Percentiles rank a stretch among this genome's conserved stretches.
Evolutionary conservation across 2,888 invertebrate species (phyloP).

Genomic region (Lutraria lutraria): DNA sequence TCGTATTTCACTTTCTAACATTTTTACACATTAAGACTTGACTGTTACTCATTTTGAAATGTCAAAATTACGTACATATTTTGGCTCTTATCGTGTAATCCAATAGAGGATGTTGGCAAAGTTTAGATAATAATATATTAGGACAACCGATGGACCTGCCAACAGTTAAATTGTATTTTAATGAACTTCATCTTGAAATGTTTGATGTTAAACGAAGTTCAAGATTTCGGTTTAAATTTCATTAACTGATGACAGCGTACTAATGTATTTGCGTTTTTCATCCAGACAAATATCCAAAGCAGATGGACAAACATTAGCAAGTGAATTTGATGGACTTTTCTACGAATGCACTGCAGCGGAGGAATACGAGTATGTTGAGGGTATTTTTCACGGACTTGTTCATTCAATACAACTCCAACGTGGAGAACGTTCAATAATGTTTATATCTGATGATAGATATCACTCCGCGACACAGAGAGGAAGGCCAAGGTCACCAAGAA

Average conservation of each 20-base stretch:
- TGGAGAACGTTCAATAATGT: constrained; percentile 83
- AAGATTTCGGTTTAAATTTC: background rate
- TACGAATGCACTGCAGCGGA: constrained; percentile 87
- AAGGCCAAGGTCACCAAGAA: constrained; percentile 81
- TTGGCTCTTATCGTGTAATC: background rate
- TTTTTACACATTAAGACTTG: no score
- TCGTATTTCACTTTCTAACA: no score
- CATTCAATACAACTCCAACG: constrained; percentile 83
- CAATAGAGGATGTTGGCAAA: background rate
- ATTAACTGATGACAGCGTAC: background rate
- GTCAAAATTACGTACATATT: background rate
- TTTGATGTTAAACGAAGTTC: constrained; percentile 4
- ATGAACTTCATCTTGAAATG: background rate
- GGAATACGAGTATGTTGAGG: constrained; percentile 85
- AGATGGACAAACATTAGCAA: constrained; percentile 82
- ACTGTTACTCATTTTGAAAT: background rate
- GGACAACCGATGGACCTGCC: background rate
- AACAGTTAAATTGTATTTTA: background rate
- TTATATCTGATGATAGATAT: constrained; percentile 83
- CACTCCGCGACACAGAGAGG: constrained; percentile 60
- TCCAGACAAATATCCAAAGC: constrained; percentile 83
- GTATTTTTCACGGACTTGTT: constrained; percentile 84
- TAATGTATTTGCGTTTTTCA: constrained; percentile 22
- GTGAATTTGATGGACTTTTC: constrained; percentile 84
- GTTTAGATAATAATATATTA: background rate